These are phyloP conservation scores for Hypotaenidia okinawae DNA, from an alignment of 2,797 vertebrate genomes.

Conservation along the genomic window DNA sequence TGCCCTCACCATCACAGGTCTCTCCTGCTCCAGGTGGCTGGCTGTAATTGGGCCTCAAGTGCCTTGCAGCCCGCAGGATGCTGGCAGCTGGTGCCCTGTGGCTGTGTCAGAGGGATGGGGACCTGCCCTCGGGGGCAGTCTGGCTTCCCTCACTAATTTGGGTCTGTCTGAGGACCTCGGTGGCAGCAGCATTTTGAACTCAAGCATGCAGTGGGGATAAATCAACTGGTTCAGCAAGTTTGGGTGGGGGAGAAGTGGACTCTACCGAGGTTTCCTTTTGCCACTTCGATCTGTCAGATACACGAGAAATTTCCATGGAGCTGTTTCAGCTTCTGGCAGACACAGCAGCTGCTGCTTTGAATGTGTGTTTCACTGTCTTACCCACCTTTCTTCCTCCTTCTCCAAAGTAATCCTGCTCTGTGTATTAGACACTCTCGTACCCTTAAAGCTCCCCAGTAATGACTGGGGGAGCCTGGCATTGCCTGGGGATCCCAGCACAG, in stretches of 20 bases:
- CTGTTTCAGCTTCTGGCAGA: background rate
- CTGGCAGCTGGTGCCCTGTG: background rate
- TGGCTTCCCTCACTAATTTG: background rate
- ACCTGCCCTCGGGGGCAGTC: rapidly evolving
- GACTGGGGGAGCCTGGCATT: background rate
- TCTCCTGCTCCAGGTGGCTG: background rate
- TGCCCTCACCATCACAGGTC: background rate
- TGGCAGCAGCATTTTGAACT: background rate
- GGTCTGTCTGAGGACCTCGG: rapidly evolving
- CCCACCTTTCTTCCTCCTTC: background rate
- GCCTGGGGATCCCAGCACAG: background rate
- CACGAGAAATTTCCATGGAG: background rate
- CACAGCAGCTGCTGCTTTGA: background rate
- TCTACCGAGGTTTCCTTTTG: background rate
- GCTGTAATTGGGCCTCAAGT: rapidly evolving
- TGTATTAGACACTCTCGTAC: too few species aligned
- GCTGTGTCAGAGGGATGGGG: background rate
- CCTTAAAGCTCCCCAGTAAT: background rate
- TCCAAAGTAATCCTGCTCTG: background rate
- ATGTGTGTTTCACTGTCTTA: rapidly evolving
- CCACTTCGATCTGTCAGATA: background rate
- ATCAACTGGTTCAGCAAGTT: background rate
- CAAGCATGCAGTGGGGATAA: background rate
- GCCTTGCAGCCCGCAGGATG: rapidly evolving
- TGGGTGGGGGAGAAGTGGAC: background rate